These are phyloP conservation scores for Drosophila orena DNA, from an alignment of 1,140 invertebrate genomes.

Conservation along the genomic window DNA sequence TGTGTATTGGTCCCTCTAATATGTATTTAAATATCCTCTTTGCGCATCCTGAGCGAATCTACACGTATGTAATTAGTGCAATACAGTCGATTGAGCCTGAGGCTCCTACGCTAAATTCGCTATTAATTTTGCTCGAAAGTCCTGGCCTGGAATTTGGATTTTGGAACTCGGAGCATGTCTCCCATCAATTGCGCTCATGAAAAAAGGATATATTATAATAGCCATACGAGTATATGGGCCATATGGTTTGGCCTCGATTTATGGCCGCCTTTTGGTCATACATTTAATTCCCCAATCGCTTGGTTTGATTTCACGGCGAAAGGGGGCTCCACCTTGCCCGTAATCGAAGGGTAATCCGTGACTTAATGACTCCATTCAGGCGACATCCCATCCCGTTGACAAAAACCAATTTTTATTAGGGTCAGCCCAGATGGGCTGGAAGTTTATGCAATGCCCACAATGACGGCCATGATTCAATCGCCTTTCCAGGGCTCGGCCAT, in stretches of 20 bases:
- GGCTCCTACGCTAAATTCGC: constrained; percentile 40
- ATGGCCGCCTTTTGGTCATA: constrained; percentile 36
- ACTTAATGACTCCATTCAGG: constrained; percentile 36
- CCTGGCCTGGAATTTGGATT: constrained; percentile 4
- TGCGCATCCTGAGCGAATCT: constrained; percentile 11
- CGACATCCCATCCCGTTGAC: constrained; percentile 23
- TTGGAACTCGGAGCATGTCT: constrained; percentile 5
- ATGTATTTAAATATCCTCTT: constrained; percentile 3
- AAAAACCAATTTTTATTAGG: constrained; percentile 42
- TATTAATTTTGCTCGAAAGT: constrained; percentile 56
- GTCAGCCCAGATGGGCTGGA: constrained; percentile 19
- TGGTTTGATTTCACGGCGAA: constrained; percentile 9
- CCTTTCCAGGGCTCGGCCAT: constrained; percentile 85
- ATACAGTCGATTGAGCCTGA: constrained; percentile 4
- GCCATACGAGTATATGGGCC: constrained; percentile 5
- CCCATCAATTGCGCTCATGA: constrained; percentile 39
- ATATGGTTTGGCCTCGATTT: constrained; percentile 58
- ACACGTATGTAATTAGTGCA: constrained; percentile 43
- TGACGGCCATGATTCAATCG: constrained; percentile 19
- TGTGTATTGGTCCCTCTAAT: background rate
- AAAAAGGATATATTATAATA: constrained; percentile 24
- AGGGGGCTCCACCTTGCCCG: background rate
- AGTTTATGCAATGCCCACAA: constrained; percentile 22
- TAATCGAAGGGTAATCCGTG: constrained; percentile 25
- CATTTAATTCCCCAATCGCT: constrained; percentile 47